phyloP scores from a whole-genome alignment of 2,797 vertebrate genomes.

The Eulemur albifrons region DNA sequence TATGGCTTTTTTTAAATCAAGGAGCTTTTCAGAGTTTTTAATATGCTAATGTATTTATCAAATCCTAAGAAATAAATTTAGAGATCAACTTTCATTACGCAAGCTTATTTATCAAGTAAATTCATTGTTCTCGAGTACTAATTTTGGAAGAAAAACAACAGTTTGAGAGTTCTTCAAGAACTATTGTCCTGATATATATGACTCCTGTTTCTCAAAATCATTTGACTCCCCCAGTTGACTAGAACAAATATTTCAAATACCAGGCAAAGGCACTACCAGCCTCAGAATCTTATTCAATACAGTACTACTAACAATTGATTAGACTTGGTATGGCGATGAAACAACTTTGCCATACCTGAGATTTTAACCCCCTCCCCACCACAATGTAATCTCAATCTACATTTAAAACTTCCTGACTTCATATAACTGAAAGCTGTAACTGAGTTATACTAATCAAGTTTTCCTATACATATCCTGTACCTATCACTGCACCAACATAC shows the following conservation, averaged over 20 bases:
- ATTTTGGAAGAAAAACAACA: conserved; percentile 1
- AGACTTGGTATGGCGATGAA: not conserved
- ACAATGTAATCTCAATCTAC: not conserved
- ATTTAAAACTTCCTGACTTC: not conserved
- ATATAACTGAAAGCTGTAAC: not conserved
- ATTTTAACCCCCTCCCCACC: not conserved
- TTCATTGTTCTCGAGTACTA: not conserved
- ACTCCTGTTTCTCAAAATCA: not conserved
- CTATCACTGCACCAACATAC: not conserved
- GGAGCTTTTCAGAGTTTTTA: not conserved
- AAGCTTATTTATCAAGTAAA: conserved; percentile 27
- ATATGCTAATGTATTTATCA: not conserved
- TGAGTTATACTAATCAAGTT: not conserved
- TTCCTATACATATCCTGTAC: not conserved
- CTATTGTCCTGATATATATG: not conserved
- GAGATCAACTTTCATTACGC: not conserved
- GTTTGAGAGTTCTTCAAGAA: not conserved
- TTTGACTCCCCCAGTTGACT: not conserved
- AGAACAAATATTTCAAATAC: conserved; percentile 20
- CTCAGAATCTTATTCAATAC: not conserved
- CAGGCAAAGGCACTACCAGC: not conserved
- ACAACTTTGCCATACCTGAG: not conserved
- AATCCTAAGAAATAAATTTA: conserved; percentile 22
- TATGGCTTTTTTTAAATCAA: not conserved
- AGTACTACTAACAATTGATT: not conserved